Base-by-base conservation (phyloP, 2,888 invertebrate species). In the Rhaphigaster nebulosa region DNA sequence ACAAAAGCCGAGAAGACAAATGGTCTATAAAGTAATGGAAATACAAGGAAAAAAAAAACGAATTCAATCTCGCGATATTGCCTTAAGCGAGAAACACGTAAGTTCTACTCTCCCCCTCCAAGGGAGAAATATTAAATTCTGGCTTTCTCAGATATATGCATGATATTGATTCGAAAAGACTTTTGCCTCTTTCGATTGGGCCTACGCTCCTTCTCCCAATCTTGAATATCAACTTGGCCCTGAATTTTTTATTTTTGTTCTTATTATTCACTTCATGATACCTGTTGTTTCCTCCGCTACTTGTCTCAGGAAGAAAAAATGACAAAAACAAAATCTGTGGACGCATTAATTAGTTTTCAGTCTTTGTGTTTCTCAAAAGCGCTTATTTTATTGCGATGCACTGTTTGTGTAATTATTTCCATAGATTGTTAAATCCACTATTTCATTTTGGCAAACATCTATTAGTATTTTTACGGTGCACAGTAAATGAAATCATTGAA, bases 1-100 rank as follows among this genome's bases (percentile, higher is more conserved):
- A 56, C 54, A 88, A 88, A 88, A 88, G 88, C 60, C 88, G 88
- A 41, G 88, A 88, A 88, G 60, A 56, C 65, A 29, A 88, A 88
- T 88, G 52, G 88, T 88, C 54, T 88, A 88, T 41, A 88, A 60
- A 88, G 41, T 88, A 84, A 84, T 84, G 84, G 60, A 60, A 60
- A 60, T 84, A 84, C 29, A 65, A 60, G n/a, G n/a, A 60, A 18
- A 60, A 60, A 60, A 41, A 56, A 60, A 34, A 34, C 20, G 88
- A 88, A 88, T 88, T 88, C 88, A 88, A 88, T 60, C 88, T 88
- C 60, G 41, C 41, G 18, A 88, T 88, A 88, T 88, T 88, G 88
- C 88, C 88, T 60, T 88, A 88, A 88, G 88, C 88, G 88, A 88
- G 60, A 88, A 88, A 88, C 88, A 38, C 60, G 34, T 84, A 84